Evolutionary conservation across 2,113 vertebrate genomes (phyloP).

Genomic region (Macrotis lagotis): DNA sequence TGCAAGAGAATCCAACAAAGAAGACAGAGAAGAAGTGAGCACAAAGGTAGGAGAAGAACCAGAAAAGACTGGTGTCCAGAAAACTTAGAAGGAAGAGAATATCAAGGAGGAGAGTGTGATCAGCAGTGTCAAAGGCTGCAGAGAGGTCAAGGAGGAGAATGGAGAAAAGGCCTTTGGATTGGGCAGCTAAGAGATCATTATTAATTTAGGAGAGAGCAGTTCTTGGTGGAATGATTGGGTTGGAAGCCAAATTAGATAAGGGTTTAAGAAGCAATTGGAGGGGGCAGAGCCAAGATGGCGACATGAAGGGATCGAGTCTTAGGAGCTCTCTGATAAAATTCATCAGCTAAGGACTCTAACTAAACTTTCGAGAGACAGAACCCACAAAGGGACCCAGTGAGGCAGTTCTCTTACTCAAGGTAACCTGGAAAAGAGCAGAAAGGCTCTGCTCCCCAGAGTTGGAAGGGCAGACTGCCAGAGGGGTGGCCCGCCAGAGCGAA

Average conservation of each 20-base stretch:
- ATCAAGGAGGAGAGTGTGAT: neutral
- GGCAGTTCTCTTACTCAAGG: too few species aligned
- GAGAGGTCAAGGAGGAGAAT: neutral
- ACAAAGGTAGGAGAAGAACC: neutral
- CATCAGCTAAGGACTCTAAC: too few species aligned
- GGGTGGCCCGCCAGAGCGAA: too few species aligned
- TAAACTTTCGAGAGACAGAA: too few species aligned
- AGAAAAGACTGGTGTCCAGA: neutral
- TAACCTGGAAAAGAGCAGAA: too few species aligned
- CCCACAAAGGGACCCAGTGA: too few species aligned
- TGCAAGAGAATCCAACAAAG: neutral
- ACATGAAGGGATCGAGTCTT: too few species aligned
- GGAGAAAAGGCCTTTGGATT: neutral
- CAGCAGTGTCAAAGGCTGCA: neutral
- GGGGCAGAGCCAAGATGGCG: too few species aligned
- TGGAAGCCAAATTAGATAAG: neutral
- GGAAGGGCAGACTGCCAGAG: too few species aligned
- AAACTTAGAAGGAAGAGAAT: neutral
- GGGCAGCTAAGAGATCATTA: neutral
- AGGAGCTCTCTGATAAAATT: too few species aligned
- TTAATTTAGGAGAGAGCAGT: neutral
- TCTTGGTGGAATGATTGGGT: neutral
- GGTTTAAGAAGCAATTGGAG: neutral
- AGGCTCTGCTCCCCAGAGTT: too few species aligned
- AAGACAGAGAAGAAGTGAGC: neutral